Evolutionary conservation across 2,888 invertebrate genomes (phyloP), one percentile per base, ranked within the genome.

Genomic region (Euproctis similis): DNA sequence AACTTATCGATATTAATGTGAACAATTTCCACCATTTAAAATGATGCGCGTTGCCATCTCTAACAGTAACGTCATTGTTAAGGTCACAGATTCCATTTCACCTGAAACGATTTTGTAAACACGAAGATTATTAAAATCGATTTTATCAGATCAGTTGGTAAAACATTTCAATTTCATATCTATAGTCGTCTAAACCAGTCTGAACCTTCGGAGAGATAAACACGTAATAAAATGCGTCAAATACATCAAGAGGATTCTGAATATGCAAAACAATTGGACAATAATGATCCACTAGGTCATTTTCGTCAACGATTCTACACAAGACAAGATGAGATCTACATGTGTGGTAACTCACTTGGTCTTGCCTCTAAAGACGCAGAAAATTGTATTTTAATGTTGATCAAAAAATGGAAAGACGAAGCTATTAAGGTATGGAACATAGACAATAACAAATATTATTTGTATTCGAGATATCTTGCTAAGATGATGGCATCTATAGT

Each of bases 271-370:
- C 40, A 50, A 8, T 30, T 77, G 36, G 81, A 81, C 41, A 70
- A 67, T 30, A 74, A 71, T 26, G 80, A 81, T 36, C 43, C 43
- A 8, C 46, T 81, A 2, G 64, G 69, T 1, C 62, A 61, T 27
- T 70, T 74, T 28, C 56, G 66, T 18, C 53, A 61, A 8, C 56
- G 72, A n/a, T 81, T 80, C 41, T 72, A 62, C 32, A 16, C 68
- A 14, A 68, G 60, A 12, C 46, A 71, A 42, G 67, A 51, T 1
- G 44, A 41, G 1, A 71, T 75, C 11, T 80, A 81, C 47, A 58
- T 81, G 63, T 75, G 75, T 28, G 81, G 81, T 0, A 78, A 80
- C 38, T 76, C 78, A 0, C 36, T 81, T n/a, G 81, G 81, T 2
- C 48, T 78, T 2, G 68, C 72, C 3, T 72, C 72, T 0, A 72